Percentiles rank a stretch among this genome's conserved stretches.
phyloP scores from a whole-genome alignment of 2,888 invertebrate genomes.

The Agrilus mali region DNA sequence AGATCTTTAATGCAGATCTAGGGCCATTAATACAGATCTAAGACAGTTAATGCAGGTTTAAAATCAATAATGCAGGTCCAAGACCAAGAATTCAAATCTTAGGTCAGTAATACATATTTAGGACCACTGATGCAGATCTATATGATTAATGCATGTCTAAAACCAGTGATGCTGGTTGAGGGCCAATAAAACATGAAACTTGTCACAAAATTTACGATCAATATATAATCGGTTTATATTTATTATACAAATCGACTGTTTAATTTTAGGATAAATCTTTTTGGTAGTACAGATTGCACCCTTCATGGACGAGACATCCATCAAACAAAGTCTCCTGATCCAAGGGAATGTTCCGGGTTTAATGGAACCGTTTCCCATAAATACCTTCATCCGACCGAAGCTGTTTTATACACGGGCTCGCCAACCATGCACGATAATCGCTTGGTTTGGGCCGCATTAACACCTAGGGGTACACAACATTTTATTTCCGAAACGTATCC shows the following conservation, averaged over 20 bases:
- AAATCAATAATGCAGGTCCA: too few species aligned
- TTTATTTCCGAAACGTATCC: slow-evolving; percentile 57
- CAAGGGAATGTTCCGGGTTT: slow-evolving; percentile 27
- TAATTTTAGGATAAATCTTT: slow-evolving; percentile 37
- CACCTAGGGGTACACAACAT: slow-evolving; percentile 69
- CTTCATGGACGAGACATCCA: slow-evolving; percentile 33
- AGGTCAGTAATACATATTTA: too few species aligned
- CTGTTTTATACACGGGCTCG: slow-evolving; percentile 26
- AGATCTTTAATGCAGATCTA: too few species aligned
- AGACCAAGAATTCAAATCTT: too few species aligned
- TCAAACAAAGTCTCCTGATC: slow-evolving; percentile 33
- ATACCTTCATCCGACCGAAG: slow-evolving; percentile 28
- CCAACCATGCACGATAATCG: slow-evolving; percentile 27
- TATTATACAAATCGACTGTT: background rate
- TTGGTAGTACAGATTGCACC: slow-evolving; percentile 42
- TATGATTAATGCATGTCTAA: too few species aligned
- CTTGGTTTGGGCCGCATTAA: slow-evolving; percentile 66
- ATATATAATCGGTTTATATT: too few species aligned
- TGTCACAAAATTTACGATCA: too few species aligned
- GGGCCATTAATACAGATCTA: too few species aligned
- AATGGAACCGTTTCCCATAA: slow-evolving; percentile 31
- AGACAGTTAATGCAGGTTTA: too few species aligned
- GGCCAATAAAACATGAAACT: too few species aligned
- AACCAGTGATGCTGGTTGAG: too few species aligned
- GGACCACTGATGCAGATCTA: too few species aligned